phyloP scores from a whole-genome alignment of 2,888 invertebrate genomes.

The Germaria angustata region DNA sequence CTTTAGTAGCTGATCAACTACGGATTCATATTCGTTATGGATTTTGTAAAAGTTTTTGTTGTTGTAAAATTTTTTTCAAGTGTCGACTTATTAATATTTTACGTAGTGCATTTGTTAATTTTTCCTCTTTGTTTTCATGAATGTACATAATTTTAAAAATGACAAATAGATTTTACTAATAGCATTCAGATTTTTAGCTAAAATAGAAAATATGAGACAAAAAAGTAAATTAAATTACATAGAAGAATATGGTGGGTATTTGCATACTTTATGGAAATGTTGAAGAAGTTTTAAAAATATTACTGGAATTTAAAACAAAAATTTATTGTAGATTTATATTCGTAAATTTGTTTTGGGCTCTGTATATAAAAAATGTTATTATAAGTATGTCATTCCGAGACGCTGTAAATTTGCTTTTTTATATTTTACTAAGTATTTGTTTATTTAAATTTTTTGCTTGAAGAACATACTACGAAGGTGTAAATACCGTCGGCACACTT shows the following conservation, averaged over 20 bases:
- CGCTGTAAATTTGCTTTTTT: background rate
- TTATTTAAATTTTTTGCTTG: background rate
- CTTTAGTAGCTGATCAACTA: too few species aligned
- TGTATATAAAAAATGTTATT: background rate
- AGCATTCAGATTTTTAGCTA: background rate
- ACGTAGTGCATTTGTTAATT: too few species aligned
- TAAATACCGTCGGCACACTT: constrained; percentile 37
- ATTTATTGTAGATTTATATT: constrained; percentile 1
- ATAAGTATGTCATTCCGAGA: background rate
- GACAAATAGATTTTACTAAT: background rate
- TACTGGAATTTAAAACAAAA: constrained; percentile 27
- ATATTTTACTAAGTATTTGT: too few species aligned
- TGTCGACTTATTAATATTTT: constrained; percentile 10
- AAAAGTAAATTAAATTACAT: background rate
- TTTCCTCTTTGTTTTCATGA: too few species aligned
- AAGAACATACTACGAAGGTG: constrained; percentile 1
- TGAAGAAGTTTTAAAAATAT: constrained; percentile 45
- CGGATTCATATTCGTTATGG: too few species aligned
- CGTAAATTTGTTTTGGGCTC: background rate
- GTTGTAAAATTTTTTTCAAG: background rate
- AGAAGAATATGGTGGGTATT: too few species aligned
- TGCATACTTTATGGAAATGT: constrained; percentile 49
- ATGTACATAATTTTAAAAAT: background rate
- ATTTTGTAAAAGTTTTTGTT: too few species aligned
- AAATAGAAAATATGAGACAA: background rate